A percentile compares a stretch with the other conserved stretches of the same genome.
These are phyloP conservation scores for Pycnonotus jocosus DNA, from an alignment of 2,113 vertebrate species.

Conservation along the genomic window DNA sequence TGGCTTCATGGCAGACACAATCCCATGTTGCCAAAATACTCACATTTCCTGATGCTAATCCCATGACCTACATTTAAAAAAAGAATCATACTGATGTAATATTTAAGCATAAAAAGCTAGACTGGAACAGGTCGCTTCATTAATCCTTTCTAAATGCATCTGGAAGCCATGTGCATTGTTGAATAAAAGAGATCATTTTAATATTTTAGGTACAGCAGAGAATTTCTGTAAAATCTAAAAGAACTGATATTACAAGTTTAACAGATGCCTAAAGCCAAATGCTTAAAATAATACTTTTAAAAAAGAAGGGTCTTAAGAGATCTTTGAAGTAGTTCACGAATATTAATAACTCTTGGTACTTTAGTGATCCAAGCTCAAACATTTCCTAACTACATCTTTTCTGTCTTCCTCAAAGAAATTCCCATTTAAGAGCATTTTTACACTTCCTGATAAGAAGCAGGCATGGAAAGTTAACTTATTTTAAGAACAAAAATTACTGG, in stretches of 20 bases:
- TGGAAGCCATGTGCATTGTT: background rate
- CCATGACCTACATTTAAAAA: constrained; percentile 22
- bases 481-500: background rate
- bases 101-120: constrained; percentile 33
- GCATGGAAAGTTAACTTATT: background rate
- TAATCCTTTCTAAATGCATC: constrained; percentile 13
- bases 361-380: background rate
- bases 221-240: background rate
- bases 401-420: background rate
- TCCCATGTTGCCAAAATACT: background rate
- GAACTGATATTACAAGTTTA: background rate
- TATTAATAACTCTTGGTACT: background rate
- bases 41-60: constrained; percentile 18
- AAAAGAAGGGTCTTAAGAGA: background rate
- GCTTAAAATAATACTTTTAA: background rate
- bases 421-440: background rate
- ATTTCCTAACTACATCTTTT: background rate
- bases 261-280: background rate
- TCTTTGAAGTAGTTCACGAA: background rate
- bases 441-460: background rate
- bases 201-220: background rate
- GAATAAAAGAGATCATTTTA: background rate
- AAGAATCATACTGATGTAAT: background rate
- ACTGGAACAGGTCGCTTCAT: background rate
- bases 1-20: background rate